Evolutionary conservation across 2,888 invertebrate species (phyloP), one percentile per base, ranked within the genome.

Genomic region (Sarcophaga variegata): DNA sequence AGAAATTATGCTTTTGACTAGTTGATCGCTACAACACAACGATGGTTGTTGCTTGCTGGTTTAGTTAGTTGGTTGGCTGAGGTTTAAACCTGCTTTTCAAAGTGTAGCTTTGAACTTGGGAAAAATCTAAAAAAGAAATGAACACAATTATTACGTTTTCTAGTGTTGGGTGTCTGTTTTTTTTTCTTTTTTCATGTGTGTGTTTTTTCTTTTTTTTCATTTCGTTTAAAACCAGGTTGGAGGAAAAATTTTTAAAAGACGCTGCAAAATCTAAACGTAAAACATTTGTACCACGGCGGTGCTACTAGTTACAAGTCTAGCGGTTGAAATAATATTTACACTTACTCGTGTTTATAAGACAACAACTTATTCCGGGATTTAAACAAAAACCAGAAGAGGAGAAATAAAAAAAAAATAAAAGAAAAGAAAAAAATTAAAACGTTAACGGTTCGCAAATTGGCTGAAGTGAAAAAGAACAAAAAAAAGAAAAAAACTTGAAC

Each of bases 251-350:
- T 92, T 93, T 93, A 93, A 93, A 93, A 93, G 93, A 93, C 92
- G 93, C 92, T 92, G 93, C 93, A 92, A 91, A 91, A 91, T 90
- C 91, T 90, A 89, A 90, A 90, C 90, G 89, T 89, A 92, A 91
- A 93, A 93, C 93, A 93, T 93, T 93, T 93, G 93, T 93, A 93
- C 90, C 91, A 91, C 92, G 93, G 92, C 93, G 91, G 92, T 91
- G 91, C 90, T 91, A 90, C 90, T 90, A 90, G 89, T 90, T 92
- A 92, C 93, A 92, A 91, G 91, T 91, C 91, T 88, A 88, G 84
- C 87, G 85, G 79, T 88, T 76, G 72, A 54, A 74, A 60, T 70
- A 17, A 60, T 83, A 75, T 25, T 37, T 37, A 8, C 2, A 27
- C 27, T 37, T 4, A 64, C 14, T 76, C 64, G 74, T 79, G 75